A percentile compares a stretch with the other conserved stretches of the same genome.
These are phyloP conservation scores for Trichonephila clavipes DNA, from an alignment of 1,140 invertebrate genomes.

Conservation along the genomic window DNA sequence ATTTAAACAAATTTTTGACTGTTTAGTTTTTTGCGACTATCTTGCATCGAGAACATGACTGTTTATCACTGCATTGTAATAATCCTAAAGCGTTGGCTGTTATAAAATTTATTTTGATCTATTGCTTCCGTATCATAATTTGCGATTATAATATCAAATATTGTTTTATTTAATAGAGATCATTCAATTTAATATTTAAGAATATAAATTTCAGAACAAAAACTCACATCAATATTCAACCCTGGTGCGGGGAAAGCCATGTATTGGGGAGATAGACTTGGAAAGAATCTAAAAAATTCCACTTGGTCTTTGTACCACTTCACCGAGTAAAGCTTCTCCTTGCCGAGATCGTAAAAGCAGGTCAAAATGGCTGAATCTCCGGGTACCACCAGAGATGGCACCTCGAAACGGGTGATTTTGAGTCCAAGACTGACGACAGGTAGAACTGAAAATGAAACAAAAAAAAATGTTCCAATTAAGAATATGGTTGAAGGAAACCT, in stretches of 20 bases:
- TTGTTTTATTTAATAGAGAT: no score
- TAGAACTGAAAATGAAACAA: neutral
- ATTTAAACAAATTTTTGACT: no score
- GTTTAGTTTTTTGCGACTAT: no score
- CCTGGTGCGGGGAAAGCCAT: constrained; percentile 70
- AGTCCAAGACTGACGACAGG: constrained; percentile 41
- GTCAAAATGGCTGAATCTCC: constrained; percentile 78
- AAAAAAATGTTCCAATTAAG: no score
- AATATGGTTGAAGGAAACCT: no score
- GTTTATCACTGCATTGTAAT: no score
- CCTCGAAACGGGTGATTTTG: constrained; percentile 72
- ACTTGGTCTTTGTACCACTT: constrained; percentile 90
- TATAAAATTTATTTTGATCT: no score
- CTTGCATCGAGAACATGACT: no score
- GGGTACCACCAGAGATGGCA: constrained; percentile 74
- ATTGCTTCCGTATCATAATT: no score
- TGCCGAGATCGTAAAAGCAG: constrained; percentile 82
- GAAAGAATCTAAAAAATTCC: constrained; percentile 89
- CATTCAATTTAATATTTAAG: no score
- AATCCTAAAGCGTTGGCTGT: no score
- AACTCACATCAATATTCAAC: constrained; percentile 75
- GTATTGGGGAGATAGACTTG: constrained; percentile 81
- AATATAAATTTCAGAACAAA: neutral
- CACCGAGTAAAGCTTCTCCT: constrained; percentile 87
- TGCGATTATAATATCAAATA: no score